Percentiles rank a stretch among this genome's conserved stretches.
Evolutionary conservation across 2,888 invertebrate genomes (phyloP).

Genomic region (Acleris literana): DNA sequence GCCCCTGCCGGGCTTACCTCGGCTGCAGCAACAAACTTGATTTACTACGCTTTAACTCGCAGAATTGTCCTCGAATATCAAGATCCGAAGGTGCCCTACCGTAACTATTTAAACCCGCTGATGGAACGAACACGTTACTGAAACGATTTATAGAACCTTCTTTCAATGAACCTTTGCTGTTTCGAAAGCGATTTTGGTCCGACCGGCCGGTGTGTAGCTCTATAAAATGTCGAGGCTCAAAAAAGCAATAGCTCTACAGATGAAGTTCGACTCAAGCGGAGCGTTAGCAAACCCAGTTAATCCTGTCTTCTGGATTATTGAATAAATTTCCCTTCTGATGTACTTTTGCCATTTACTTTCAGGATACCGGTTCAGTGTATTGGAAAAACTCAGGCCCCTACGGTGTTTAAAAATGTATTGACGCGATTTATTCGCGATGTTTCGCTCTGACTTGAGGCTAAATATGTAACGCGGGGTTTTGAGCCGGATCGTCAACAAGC

Average conservation of each 20-base stretch:
- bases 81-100: slow-evolving; percentile 35
- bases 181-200: slow-evolving; percentile 47
- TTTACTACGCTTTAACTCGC: slow-evolving; percentile 55
- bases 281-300: slow-evolving; percentile 74
- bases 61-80: slow-evolving; percentile 56
- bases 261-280: slow-evolving; percentile 66
- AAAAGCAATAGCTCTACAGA: slow-evolving; percentile 65
- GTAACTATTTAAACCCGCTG: slow-evolving; percentile 29
- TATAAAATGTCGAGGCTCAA: slow-evolving; percentile 62
- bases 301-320: slow-evolving; percentile 75
- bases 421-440: slow-evolving; percentile 32
- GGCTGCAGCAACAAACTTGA: slow-evolving; percentile 65
- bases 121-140: slow-evolving; percentile 41
- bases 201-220: slow-evolving; percentile 48
- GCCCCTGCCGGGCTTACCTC: slow-evolving; percentile 54
- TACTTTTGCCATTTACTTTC: slow-evolving; percentile 58
- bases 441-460: slow-evolving; percentile 21
- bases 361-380: slow-evolving; percentile 56
- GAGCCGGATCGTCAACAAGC: slow-evolving; percentile 32
- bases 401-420: slow-evolving; percentile 47
- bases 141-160: slow-evolving; percentile 48
- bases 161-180: slow-evolving; percentile 45
- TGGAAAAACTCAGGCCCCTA: slow-evolving; percentile 58
- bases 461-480: slow-evolving; percentile 23
- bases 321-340: slow-evolving; percentile 68